Percentiles rank a stretch among this genome's conserved stretches.
phyloP scores from a whole-genome alignment of 2,113 vertebrate genomes.

The Phalacrocorax pelagicus region DNA sequence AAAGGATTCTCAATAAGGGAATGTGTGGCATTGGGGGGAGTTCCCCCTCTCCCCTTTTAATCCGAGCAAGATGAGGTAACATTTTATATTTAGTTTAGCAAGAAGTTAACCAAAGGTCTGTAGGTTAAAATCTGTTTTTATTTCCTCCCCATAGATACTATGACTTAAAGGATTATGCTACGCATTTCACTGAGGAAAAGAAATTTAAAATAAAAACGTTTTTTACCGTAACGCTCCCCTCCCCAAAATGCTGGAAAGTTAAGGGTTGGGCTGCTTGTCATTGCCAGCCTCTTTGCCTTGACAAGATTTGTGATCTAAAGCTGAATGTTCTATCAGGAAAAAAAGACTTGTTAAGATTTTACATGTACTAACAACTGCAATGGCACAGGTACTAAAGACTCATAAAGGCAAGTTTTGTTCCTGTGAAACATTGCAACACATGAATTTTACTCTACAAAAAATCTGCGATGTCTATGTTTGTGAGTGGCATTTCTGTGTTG shows the following conservation, averaged over 20 bases:
- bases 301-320: slow-evolving; percentile 45
- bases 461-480: neutral
- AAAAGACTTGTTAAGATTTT: slow-evolving; percentile 37
- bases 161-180: neutral
- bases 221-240: neutral
- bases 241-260: neutral
- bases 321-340: neutral
- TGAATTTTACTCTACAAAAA: neutral
- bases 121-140: slow-evolving; percentile 65
- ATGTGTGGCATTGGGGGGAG: slow-evolving; percentile 31
- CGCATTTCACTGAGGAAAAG: neutral
- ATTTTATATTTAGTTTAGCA: slow-evolving; percentile 56
- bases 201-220: neutral
- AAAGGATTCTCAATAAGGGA: slow-evolving; percentile 67
- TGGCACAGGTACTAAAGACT: slow-evolving; percentile 16
- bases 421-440: neutral
- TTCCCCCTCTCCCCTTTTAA: slow-evolving; percentile 58
- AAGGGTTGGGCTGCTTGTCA: neutral
- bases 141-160: neutral
- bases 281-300: slow-evolving; percentile 11
- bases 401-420: slow-evolving; percentile 1
- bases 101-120: slow-evolving; percentile 64
- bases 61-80: slow-evolving; percentile 49
- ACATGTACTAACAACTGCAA: slow-evolving; percentile 23
- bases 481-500: neutral